These are phyloP conservation scores for Vireo altiloquus DNA, from an alignment of 2,113 vertebrate species.

Conservation along the genomic window DNA sequence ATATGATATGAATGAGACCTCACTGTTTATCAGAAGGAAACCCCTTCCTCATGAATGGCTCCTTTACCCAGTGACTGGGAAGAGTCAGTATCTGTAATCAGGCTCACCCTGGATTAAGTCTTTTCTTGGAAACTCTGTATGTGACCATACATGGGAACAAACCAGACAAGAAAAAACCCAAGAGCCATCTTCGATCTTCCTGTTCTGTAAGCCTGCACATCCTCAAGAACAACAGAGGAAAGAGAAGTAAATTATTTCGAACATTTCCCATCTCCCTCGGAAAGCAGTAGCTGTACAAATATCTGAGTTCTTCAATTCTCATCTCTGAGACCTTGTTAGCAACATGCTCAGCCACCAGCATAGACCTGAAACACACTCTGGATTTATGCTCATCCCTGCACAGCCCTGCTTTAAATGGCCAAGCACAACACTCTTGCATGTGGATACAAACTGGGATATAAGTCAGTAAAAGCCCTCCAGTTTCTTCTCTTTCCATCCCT, in stretches of 20 bases:
- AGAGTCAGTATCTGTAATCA: neutral
- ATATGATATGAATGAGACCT: neutral
- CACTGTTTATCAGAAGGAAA: neutral
- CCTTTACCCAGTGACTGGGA: neutral
- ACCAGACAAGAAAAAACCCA: neutral
- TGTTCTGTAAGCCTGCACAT: neutral
- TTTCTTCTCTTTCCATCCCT: neutral
- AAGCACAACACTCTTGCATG: fast-evolving
- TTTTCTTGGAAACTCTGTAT: neutral
- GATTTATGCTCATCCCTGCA: neutral
- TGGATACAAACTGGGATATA: neutral
- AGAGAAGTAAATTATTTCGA: conserved; percentile 1
- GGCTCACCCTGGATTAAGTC: neutral
- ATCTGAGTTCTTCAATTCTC: neutral
- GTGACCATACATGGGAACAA: neutral
- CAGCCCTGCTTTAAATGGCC: neutral
- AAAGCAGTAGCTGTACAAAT: neutral
- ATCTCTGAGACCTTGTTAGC: neutral
- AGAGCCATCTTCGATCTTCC: neutral
- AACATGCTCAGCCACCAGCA: neutral
- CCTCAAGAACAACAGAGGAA: neutral
- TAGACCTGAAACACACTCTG: neutral
- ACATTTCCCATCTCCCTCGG: neutral
- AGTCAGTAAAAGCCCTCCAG: neutral
- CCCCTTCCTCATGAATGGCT: neutral